phyloP scores from a whole-genome alignment of 2,797 vertebrate genomes.

The Fundulus diaphanus region DNA sequence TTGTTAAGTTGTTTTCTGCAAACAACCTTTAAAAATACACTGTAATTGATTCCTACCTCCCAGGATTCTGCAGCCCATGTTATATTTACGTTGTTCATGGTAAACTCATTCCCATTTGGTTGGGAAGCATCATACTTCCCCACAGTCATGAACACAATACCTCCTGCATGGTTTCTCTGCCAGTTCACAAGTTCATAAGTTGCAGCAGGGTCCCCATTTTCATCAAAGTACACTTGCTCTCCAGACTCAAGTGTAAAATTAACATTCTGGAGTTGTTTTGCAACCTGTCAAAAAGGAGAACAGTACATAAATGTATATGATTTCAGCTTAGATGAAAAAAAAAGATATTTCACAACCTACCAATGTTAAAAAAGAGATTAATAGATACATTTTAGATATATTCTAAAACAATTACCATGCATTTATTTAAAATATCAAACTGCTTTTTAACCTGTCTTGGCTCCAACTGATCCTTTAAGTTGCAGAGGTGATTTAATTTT shows the following conservation, averaged over 20 bases:
- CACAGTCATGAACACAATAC: conserved; percentile 69
- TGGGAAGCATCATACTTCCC: conserved; percentile 78
- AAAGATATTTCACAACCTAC: conserved; percentile 62
- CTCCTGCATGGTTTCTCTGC: conserved; percentile 71
- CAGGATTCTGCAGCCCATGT: conserved; percentile 67
- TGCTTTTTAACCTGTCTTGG: conserved; percentile 61
- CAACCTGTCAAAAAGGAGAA: conserved; percentile 47
- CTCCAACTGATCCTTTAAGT: conserved; percentile 45
- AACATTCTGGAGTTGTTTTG: conserved; percentile 66
- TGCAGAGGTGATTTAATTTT: conserved; percentile 43
- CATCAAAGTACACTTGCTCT: conserved; percentile 76
- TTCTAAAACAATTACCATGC: neutral
- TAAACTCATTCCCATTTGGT: conserved; percentile 69
- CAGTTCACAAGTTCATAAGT: conserved; percentile 82
- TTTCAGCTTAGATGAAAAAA: neutral
- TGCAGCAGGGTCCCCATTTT: conserved; percentile 77
- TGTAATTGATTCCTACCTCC: conserved; percentile 37
- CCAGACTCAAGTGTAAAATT: conserved; percentile 76
- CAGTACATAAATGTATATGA: neutral
- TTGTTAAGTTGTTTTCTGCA: neutral
- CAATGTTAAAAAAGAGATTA: neutral
- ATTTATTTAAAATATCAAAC: neutral
- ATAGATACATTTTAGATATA: neutral
- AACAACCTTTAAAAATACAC: neutral
- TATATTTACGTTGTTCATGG: conserved; percentile 69